A percentile compares a stretch with the other conserved stretches of the same genome.
These are phyloP conservation scores for Meiosimyza decipiens DNA, from an alignment of 2,888 invertebrate genomes.

Conservation along the genomic window DNA sequence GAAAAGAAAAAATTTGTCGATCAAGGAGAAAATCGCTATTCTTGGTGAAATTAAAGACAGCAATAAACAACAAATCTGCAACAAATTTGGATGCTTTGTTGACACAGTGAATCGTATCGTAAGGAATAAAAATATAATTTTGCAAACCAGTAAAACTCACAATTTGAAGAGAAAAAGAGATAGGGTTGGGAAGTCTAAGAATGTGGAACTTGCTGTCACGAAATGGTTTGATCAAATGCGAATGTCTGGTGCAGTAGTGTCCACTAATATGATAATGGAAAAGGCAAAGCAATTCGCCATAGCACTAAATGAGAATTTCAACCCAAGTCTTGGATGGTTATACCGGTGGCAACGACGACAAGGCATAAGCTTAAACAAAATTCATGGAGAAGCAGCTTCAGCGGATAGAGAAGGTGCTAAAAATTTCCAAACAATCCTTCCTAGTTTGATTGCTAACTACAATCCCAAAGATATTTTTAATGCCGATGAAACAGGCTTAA, in stretches of 20 bases:
- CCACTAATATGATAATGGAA: constrained; percentile 33
- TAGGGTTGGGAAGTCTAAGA: constrained; percentile 29
- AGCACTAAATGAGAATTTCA: constrained; percentile 29
- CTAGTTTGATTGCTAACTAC: too few species aligned
- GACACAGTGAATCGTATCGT: constrained; percentile 23
- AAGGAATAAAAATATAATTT: constrained; percentile 25
- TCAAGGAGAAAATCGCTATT: constrained; percentile 20
- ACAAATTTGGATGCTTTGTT: constrained; percentile 25
- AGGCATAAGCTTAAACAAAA: constrained; percentile 36
- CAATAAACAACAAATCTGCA: constrained; percentile 28
- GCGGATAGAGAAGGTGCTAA: too few species aligned
- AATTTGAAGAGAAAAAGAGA: constrained; percentile 29
- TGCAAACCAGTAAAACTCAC: constrained; percentile 22
- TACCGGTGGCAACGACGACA: constrained; percentile 37
- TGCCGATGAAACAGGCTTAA: too few species aligned
- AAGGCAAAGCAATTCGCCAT: constrained; percentile 36
- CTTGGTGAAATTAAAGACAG: background rate
- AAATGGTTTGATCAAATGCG: constrained; percentile 40
- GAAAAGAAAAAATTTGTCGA: constrained; percentile 28
- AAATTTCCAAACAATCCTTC: too few species aligned
- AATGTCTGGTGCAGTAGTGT: constrained; percentile 32
- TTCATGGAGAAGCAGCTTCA: constrained; percentile 5
- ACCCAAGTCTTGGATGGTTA: constrained; percentile 35
- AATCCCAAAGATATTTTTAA: too few species aligned
- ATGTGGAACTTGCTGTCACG: constrained; percentile 32